Conservation (phyloP, 2,113 vertebrate species). For the Thunnus thynnus region DNA sequence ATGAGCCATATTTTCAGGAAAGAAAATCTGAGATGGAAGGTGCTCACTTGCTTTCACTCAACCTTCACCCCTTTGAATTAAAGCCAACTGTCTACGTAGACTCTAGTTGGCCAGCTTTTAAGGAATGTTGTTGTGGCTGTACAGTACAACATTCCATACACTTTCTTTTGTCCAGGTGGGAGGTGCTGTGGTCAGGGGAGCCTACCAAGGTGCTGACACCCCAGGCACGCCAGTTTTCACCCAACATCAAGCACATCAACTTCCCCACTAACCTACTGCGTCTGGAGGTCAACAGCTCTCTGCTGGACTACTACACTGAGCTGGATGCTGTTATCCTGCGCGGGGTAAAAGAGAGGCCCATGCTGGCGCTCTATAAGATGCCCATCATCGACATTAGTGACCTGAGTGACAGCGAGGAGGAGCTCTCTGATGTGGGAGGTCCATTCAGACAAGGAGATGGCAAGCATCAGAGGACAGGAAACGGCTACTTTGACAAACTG, state of each 20-base stretch:
- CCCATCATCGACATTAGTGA: constrained; percentile 91
- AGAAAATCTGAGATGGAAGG: background rate
- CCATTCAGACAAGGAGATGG: constrained; percentile 86
- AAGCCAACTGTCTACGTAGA: background rate
- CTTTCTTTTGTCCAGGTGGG: constrained; percentile 89
- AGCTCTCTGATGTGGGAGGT: constrained; percentile 84
- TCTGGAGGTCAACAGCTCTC: constrained; percentile 95
- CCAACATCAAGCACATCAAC: constrained; percentile 93
- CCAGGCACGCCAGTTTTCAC: constrained; percentile 96
- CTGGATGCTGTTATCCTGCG: constrained; percentile 96
- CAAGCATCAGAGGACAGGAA: constrained; percentile 86
- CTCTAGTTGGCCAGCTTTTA: background rate
- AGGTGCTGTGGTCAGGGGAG: constrained; percentile 95
- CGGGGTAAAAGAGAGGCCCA: constrained; percentile 91
- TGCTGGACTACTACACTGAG: constrained; percentile 97
- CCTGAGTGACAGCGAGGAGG: constrained; percentile 93
- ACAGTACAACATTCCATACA: background rate
- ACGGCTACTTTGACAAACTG: constrained; percentile 96
- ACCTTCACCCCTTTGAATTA: background rate
- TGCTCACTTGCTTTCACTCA: background rate
- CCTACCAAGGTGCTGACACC: constrained; percentile 90
- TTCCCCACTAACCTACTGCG: constrained; percentile 97
- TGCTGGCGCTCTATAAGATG: constrained; percentile 91
- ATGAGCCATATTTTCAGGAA: background rate
- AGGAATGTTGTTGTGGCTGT: background rate